Base-by-base conservation (phyloP, 2,888 invertebrate species). In the Drosophila subsilvestris region DNA sequence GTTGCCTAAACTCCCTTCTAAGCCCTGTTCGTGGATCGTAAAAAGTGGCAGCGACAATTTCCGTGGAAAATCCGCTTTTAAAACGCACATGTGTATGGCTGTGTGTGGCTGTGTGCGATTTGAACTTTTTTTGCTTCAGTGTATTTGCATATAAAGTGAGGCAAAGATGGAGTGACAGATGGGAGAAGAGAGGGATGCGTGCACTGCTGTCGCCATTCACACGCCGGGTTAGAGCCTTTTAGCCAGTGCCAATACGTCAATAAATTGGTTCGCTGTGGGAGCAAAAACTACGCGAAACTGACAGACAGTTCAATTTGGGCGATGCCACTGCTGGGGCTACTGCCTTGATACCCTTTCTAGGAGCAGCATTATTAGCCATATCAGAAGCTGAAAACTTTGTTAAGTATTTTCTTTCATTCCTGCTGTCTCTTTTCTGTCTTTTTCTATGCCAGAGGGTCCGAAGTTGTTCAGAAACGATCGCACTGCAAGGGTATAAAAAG, bases 271-370 rank as follows among this genome's bases (percentile, higher is more conserved):
- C 29, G 44, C 22, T 27, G 20, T 27, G 42, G 51, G 47, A 49
- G 45, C 20, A 27, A 42, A 54, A 67, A 43, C 43, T 18, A 53
- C 55, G 54, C 44, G 45, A 51, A 60, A 60, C 48, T 37, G 48
- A 69, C 45, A 69, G 86, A 86, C 86, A 80, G 80, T 85, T 86
- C 78, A 85, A 86, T 86, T 86, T 86, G 62, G 79, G 69, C 61
- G 59, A 51, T 25, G 57, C 56, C 29, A 43, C 37, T 50, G 32
- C 20, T 53, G 20, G 47, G 45, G 51, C 53, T 22, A n/a, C 18
- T 27, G 20, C 12, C 48, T 20, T 27, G 7, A 37, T n/a, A 51
- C 51, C 2, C 32, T 51, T 29, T 12, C 12, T 18, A 0, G 7
- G 32, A 27, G 47, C 1, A 17, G 29, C 8, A 2, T 2, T 14